These are phyloP conservation scores for Bombus consobrinus DNA, from an alignment of 1,140 invertebrate genomes.

Conservation along the genomic window DNA sequence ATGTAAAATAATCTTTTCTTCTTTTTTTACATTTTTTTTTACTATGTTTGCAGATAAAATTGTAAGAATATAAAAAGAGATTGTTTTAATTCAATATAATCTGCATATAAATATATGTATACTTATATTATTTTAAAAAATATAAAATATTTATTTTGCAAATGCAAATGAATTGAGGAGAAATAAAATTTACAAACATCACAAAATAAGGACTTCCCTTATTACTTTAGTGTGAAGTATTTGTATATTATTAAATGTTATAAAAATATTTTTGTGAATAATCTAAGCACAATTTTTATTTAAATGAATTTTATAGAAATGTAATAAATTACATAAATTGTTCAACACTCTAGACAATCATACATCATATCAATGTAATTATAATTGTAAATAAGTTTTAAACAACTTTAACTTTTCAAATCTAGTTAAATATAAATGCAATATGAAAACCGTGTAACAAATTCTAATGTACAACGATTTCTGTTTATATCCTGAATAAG, in stretches of 20 bases:
- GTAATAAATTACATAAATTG: background rate
- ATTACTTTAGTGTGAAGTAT: background rate
- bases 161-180: background rate
- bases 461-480: background rate
- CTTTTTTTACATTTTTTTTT: background rate
- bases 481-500: background rate
- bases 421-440: background rate
- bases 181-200: background rate
- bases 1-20: background rate
- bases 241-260: background rate
- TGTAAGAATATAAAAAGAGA: background rate
- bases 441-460: background rate
- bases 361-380: background rate
- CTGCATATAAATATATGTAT: background rate
- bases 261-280: background rate
- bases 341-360: background rate
- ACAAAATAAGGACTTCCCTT: background rate
- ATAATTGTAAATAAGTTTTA: conserved; percentile 2
- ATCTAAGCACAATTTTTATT: background rate
- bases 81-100: background rate
- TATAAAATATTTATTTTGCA: background rate
- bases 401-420: background rate
- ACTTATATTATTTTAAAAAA: background rate
- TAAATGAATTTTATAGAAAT: background rate
- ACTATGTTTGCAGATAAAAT: background rate